Conservation (phyloP, 2,113 vertebrate genomes). For the Pithys albifrons region DNA sequence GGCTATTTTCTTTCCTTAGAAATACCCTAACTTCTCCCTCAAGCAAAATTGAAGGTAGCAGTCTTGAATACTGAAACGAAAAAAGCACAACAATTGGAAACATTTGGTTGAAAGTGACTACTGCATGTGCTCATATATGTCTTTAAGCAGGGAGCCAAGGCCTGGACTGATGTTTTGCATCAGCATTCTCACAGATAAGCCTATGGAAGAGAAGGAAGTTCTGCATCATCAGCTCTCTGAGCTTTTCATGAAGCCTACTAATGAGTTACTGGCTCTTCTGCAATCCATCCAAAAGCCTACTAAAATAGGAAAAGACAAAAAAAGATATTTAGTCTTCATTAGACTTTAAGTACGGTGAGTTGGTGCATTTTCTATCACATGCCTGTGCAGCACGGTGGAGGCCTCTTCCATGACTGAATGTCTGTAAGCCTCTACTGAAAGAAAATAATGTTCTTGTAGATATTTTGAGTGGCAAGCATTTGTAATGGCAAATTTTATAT, state of each 20-base stretch:
- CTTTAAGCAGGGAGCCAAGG: not conserved
- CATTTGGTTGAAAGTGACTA: not conserved
- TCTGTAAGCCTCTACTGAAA: not conserved
- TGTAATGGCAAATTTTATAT: not conserved
- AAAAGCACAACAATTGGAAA: not conserved
- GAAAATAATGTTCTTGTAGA: not conserved
- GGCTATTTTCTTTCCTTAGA: not conserved
- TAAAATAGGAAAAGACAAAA: not conserved
- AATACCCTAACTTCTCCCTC: not conserved
- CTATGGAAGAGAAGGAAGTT: not conserved
- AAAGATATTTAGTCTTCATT: not conserved
- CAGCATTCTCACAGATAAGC: not conserved
- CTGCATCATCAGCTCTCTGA: not conserved
- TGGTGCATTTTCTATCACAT: not conserved
- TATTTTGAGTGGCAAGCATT: not conserved
- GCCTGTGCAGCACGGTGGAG: rapidly evolving
- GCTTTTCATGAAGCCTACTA: not conserved
- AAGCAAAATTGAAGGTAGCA: not conserved
- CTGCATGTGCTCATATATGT: not conserved
- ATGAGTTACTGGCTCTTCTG: not conserved
- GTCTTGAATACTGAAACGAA: not conserved
- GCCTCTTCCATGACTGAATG: not conserved
- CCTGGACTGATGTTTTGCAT: not conserved
- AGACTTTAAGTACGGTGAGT: not conserved
- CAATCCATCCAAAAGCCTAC: not conserved